Conservation (phyloP, 2,888 invertebrate species). For the Drosophila setosimentum region DNA sequence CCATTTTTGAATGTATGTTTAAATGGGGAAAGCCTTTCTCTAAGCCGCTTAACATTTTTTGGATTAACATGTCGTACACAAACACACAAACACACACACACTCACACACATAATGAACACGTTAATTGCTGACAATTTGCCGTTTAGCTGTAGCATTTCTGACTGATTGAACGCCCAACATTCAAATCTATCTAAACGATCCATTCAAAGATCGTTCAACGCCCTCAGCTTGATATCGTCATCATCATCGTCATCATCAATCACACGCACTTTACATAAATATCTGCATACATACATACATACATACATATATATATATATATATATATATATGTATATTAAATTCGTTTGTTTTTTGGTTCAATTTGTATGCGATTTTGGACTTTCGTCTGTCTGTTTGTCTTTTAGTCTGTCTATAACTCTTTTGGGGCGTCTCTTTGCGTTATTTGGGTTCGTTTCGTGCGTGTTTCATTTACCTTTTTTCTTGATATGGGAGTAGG, state of each 20-base stretch:
- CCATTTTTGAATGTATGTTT: constrained; percentile 38
- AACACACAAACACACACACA: not conserved
- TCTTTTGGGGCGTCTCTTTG: constrained; percentile 43
- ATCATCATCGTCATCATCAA: constrained; percentile 26
- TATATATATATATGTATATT: constrained; percentile 43
- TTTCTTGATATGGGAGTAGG: constrained; percentile 80
- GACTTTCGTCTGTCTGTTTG: constrained; percentile 7
- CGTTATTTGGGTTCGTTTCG: constrained; percentile 20
- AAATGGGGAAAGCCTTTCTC: constrained; percentile 54
- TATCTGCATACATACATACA: constrained; percentile 41
- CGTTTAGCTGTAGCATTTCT: constrained; percentile 27
- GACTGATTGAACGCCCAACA: constrained; percentile 55
- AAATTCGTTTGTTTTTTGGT: constrained; percentile 13
- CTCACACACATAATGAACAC: constrained; percentile 48
- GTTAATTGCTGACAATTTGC: constrained; percentile 73
- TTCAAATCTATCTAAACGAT: constrained; percentile 30
- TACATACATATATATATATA: constrained; percentile 43
- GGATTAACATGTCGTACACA: constrained; percentile 25
- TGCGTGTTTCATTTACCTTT: constrained; percentile 66
- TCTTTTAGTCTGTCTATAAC: constrained; percentile 16
- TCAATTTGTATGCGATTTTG: constrained; percentile 40
- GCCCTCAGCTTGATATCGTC: constrained; percentile 63
- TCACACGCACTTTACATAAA: constrained; percentile 68
- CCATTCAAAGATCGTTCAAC: constrained; percentile 61
- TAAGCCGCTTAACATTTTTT: constrained; percentile 50